phyloP scores from a whole-genome alignment of 2,797 vertebrate genomes.

The Mionectes olivaceus region DNA sequence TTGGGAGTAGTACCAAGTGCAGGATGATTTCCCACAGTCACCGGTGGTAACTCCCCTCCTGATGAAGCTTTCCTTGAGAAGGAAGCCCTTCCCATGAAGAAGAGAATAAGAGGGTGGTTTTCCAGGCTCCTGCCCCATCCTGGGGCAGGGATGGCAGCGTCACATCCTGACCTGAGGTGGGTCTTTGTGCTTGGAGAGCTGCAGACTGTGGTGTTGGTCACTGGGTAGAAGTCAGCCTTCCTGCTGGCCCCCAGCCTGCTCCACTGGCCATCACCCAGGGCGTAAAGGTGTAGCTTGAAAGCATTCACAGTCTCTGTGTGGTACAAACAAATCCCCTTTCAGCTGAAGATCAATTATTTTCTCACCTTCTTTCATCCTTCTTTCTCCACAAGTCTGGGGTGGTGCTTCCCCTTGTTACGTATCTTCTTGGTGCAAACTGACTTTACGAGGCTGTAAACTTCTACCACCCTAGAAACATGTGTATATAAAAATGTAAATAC shows the following conservation, averaged over 20 bases:
- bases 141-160: not conserved
- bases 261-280: rapidly evolving
- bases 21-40: not conserved
- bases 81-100: not conserved
- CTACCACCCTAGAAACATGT: rapidly evolving
- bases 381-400: not conserved
- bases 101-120: not conserved
- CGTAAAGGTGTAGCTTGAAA: not conserved
- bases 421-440: not conserved
- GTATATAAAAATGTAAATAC: not conserved
- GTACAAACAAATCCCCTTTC: not conserved
- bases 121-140: not conserved
- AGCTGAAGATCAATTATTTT: not conserved
- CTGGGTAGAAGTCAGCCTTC: not conserved
- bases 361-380: not conserved
- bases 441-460: not conserved
- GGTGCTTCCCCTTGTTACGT: rapidly evolving
- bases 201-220: not conserved
- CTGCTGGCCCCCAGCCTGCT: not conserved
- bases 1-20: not conserved
- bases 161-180: not conserved
- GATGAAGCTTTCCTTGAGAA: not conserved
- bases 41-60: not conserved
- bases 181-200: not conserved
- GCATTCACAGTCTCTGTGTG: not conserved